Conservation (phyloP, 2,888 invertebrate species). For the Netelia fuscicornis region DNA sequence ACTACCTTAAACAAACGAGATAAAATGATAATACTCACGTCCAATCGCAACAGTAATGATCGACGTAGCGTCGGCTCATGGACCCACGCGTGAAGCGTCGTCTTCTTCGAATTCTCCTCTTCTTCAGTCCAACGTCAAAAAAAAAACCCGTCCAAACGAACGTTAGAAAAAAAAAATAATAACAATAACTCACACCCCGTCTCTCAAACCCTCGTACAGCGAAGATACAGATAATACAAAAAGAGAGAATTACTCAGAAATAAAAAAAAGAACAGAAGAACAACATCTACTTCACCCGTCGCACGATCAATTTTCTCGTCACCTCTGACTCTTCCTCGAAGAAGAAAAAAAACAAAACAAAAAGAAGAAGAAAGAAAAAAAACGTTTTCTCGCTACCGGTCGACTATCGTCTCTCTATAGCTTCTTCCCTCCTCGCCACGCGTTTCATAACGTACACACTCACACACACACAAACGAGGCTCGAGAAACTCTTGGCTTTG, state of each 20-base stretch:
- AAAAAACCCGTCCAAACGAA: neutral
- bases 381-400: neutral
- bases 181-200: neutral
- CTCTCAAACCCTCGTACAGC: neutral
- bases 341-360: neutral
- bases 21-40: conserved; percentile 60
- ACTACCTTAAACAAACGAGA: neutral
- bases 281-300: too few relatives aligned
- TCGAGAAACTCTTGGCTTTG: neutral
- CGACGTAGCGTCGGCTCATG: conserved; percentile 44
- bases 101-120: neutral
- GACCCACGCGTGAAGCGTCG: conserved; percentile 24
- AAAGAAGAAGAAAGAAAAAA: neutral
- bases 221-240: neutral
- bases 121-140: neutral
- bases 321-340: neutral
- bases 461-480: neutral
- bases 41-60: conserved; percentile 60
- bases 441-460: neutral
- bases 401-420: neutral
- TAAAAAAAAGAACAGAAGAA: neutral
- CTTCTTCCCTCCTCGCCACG: neutral
- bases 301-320: too few relatives aligned
- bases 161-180: neutral
- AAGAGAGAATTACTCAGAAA: neutral